Evolutionary conservation across 2,888 invertebrate species (phyloP).

Genomic region (Caenorhabditis sp.): DNA sequence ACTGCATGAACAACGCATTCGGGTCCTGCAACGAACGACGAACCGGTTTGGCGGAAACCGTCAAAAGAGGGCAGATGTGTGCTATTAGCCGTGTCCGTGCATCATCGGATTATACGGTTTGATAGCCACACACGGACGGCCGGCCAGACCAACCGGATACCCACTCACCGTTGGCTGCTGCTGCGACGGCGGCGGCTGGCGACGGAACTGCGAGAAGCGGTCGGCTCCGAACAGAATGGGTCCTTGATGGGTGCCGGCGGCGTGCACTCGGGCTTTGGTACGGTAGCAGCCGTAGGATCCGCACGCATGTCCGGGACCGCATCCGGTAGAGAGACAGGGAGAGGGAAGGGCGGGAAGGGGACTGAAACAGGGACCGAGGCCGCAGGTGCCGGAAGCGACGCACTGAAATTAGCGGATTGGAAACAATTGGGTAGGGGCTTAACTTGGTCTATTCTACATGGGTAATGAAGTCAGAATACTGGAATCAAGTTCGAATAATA

Average conservation of each 20-base stretch:
- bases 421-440: neutral
- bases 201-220: constrained; percentile 63
- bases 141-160: constrained; percentile 30
- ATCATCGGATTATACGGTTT: constrained; percentile 54
- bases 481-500: neutral
- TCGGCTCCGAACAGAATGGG: constrained; percentile 61
- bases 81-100: constrained; percentile 53
- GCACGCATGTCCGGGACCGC: constrained; percentile 67
- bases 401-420: constrained; percentile 63
- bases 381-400: constrained; percentile 75
- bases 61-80: too few relatives aligned
- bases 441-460: too few relatives aligned
- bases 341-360: constrained; percentile 63
- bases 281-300: constrained; percentile 70
- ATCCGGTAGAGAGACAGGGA: constrained; percentile 62
- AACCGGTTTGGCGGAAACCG: too few relatives aligned
- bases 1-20: constrained; percentile 74
- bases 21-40: constrained; percentile 72
- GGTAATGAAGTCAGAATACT: neutral
- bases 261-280: constrained; percentile 60
- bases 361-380: constrained; percentile 62
- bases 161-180: constrained; percentile 49
- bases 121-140: constrained; percentile 28
- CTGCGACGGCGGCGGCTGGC: constrained; percentile 36
- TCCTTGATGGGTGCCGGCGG: constrained; percentile 54